Conservation (phyloP, 2,888 invertebrate species). For the Leptopterna dolabrata region DNA sequence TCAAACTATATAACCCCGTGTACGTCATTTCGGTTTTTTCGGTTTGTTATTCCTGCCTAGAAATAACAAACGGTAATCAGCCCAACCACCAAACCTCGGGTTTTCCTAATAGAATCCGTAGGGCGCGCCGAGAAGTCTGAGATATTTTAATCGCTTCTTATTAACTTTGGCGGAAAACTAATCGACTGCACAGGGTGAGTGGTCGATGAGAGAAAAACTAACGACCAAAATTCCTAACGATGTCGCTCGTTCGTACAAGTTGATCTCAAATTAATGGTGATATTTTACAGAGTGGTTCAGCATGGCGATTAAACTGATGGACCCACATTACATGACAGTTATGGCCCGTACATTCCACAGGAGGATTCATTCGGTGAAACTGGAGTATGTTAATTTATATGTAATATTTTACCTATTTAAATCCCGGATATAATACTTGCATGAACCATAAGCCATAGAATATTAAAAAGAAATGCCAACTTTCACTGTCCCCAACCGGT, state of each 20-base stretch:
- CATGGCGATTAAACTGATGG: background rate
- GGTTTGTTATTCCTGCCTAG: background rate
- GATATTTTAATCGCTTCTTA: constrained; percentile 8
- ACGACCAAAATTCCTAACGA: constrained; percentile 5
- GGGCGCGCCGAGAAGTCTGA: background rate
- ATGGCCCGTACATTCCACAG: too few species aligned
- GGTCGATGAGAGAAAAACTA: background rate
- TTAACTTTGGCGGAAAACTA: background rate
- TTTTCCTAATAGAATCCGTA: background rate
- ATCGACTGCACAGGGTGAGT: background rate
- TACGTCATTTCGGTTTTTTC: background rate
- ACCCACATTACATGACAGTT: background rate
- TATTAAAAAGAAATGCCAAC: too few species aligned
- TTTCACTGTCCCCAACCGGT: too few species aligned
- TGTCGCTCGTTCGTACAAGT: background rate
- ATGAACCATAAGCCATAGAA: too few species aligned
- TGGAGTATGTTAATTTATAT: too few species aligned
- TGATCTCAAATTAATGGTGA: background rate
- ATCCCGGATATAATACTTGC: too few species aligned
- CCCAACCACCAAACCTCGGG: background rate
- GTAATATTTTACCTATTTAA: too few species aligned
- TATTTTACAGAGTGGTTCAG: background rate
- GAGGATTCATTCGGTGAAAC: too few species aligned
- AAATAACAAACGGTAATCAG: background rate
- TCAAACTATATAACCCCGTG: background rate